Conservation (phyloP, 2,113 vertebrate species). For the Chaetodon trifascialis region DNA sequence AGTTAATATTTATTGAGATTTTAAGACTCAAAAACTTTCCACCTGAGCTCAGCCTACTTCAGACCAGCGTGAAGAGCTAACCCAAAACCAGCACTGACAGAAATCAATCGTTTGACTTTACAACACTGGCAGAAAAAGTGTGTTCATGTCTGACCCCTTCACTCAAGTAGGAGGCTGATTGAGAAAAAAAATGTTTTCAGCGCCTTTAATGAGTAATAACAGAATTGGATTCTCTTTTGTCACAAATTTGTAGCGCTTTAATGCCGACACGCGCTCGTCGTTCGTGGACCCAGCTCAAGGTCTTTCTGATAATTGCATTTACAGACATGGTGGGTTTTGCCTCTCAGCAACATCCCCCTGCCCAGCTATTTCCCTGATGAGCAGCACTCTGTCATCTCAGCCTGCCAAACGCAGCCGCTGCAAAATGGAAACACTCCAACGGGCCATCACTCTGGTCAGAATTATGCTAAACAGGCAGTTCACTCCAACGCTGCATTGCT, state of each 20-base stretch:
- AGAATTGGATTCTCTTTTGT: conserved; percentile 12
- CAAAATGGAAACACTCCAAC: conserved; percentile 58
- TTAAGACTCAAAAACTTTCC: not conserved
- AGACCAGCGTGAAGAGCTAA: conserved; percentile 5
- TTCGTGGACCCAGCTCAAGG: conserved; percentile 46
- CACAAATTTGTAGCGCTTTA: conserved; percentile 34
- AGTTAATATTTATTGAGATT: not conserved
- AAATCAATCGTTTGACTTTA: not conserved
- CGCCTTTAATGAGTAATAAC: conserved; percentile 2
- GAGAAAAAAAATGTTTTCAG: conserved; percentile 15
- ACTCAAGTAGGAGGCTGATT: not conserved
- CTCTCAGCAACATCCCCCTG: conserved; percentile 65
- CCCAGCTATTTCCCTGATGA: conserved; percentile 67
- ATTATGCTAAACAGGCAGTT: conserved; percentile 54
- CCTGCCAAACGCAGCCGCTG: conserved; percentile 57
- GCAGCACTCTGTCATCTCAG: conserved; percentile 69
- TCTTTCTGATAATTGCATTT: conserved; percentile 73
- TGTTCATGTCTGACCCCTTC: not conserved
- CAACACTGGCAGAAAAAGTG: not conserved
- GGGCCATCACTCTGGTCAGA: conserved; percentile 45
- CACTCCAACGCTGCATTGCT: conserved; percentile 12
- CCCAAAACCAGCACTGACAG: not conserved
- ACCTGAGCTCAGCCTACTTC: not conserved
- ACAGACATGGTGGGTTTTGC: conserved; percentile 64
- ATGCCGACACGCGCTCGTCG: conserved; percentile 13